A percentile compares a stretch with the other conserved stretches of the same genome.
These are phyloP conservation scores for Tipula vernalis DNA, from an alignment of 2,888 invertebrate genomes.

Conservation along the genomic window DNA sequence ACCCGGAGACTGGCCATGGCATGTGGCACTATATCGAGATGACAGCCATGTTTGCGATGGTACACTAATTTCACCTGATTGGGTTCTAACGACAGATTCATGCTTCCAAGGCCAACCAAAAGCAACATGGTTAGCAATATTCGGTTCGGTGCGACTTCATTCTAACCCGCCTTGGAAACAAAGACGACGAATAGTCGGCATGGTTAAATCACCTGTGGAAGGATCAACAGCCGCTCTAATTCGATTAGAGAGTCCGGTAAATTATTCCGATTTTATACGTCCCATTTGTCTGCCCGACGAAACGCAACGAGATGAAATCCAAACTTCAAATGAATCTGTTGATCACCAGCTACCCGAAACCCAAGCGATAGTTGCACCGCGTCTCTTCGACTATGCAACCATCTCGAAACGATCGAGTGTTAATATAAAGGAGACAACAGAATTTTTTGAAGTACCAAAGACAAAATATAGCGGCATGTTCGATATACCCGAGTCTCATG, in stretches of 20 bases:
- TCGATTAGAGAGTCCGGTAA: constrained; percentile 61
- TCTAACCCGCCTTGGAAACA: constrained; percentile 81
- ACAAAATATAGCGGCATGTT: constrained; percentile 12
- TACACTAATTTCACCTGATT: constrained; percentile 59
- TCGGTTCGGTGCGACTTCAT: constrained; percentile 62
- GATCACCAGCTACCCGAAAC: constrained; percentile 6
- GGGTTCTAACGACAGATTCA: constrained; percentile 77
- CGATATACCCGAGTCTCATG: constrained; percentile 13
- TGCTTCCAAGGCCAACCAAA: constrained; percentile 83
- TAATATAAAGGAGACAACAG: constrained; percentile 27
- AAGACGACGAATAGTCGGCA: constrained; percentile 67
- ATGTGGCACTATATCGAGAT: constrained; percentile 68
- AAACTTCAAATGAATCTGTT: not conserved
- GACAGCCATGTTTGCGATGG: constrained; percentile 83
- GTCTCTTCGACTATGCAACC: constrained; percentile 13
- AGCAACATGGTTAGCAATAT: constrained; percentile 73
- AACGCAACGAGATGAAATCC: not conserved
- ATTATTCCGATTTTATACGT: constrained; percentile 69
- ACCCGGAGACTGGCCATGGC: constrained; percentile 90
- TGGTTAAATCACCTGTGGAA: constrained; percentile 81
- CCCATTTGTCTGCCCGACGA: constrained; percentile 67
- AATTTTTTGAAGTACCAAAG: constrained; percentile 31
- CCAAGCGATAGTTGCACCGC: not conserved
- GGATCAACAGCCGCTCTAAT: constrained; percentile 75
- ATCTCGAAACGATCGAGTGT: not conserved